These are phyloP conservation scores for Ailurus styani DNA, from an alignment of 2,113 vertebrate species.

Conservation along the genomic window DNA sequence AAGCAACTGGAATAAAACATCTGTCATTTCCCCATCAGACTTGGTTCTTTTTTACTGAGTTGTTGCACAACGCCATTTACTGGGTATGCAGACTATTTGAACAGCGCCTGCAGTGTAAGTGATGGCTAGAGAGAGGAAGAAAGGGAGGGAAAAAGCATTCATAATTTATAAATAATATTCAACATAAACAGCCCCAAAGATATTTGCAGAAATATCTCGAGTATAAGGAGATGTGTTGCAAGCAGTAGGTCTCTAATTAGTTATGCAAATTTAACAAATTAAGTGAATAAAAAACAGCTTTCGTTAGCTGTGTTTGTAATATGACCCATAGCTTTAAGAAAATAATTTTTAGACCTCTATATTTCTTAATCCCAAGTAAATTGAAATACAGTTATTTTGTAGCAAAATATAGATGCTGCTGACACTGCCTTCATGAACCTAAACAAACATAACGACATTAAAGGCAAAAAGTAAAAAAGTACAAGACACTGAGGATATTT, in stretches of 20 bases:
- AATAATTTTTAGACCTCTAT: background rate
- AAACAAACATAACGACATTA: background rate
- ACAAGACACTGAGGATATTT: background rate
- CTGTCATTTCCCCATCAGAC: conserved; percentile 65
- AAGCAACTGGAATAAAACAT: conserved; percentile 72
- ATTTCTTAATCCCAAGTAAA: background rate
- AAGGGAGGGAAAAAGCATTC: background rate
- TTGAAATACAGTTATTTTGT: background rate
- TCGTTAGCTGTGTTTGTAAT: background rate
- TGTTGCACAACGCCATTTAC: conserved; percentile 66
- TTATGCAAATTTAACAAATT: conserved; percentile 36
- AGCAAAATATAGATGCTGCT: background rate
- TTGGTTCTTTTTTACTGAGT: conserved; percentile 61
- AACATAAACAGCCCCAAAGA: conserved; percentile 65
- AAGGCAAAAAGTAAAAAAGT: background rate
- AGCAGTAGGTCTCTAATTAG: conserved; percentile 32
- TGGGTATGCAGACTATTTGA: conserved; percentile 35
- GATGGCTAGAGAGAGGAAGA: conserved; percentile 50
- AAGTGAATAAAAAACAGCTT: background rate
- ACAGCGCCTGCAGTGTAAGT: conserved; percentile 34
- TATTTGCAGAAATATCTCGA: conserved; percentile 48
- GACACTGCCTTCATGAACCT: background rate
- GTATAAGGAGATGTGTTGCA: conserved; percentile 16
- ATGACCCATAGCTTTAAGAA: background rate
- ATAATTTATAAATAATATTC: conserved; percentile 67